phyloP scores from a whole-genome alignment of 2,113 vertebrate species.

The Platysternon megacephalum region DNA sequence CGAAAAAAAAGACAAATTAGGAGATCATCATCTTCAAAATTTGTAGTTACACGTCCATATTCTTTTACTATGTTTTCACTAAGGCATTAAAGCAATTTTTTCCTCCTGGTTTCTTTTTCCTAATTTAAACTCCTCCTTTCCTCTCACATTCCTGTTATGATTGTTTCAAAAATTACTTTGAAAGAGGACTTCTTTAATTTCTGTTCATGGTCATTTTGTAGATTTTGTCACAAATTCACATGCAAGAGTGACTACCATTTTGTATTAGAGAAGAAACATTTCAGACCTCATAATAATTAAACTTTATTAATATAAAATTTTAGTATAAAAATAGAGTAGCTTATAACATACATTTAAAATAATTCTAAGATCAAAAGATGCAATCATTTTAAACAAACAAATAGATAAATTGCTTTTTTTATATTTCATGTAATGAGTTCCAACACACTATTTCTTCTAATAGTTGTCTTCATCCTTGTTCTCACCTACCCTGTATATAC shows the following conservation, averaged over 20 bases:
- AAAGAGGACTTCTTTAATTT: accelerated
- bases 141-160: background rate
- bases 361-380: background rate
- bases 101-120: background rate
- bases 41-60: background rate
- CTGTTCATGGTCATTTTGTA: background rate
- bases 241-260: background rate
- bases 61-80: background rate
- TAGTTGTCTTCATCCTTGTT: background rate
- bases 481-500: background rate
- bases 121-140: background rate
- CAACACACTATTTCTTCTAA: background rate
- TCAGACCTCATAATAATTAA: background rate
- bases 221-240: background rate
- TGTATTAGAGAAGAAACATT: background rate
- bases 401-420: background rate
- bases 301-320: slow-evolving; percentile 48
- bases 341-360: background rate
- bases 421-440: background rate
- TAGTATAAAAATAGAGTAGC: slow-evolving; percentile 38
- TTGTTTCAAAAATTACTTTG: background rate
- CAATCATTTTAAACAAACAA: background rate
- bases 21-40: background rate
- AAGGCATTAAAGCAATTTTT: background rate
- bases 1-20: background rate